Evolutionary conservation across 2,888 invertebrate species (phyloP), one percentile per base, ranked within the genome.

Genomic region (Mythimna ferrago): DNA sequence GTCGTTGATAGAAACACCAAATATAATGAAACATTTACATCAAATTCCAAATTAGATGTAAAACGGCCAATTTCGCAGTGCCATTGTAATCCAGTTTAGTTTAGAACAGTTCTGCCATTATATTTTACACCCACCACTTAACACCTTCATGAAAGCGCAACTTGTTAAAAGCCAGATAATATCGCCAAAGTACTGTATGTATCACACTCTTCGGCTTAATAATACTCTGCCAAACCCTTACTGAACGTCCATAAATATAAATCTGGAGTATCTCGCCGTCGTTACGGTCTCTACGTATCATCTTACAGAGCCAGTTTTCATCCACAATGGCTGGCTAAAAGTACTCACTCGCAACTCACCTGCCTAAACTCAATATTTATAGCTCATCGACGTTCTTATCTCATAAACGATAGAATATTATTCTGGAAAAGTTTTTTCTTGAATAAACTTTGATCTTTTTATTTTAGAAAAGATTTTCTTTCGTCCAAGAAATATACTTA

Each of bases 221-320:
- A 70, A 77, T 71, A 38, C 60, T 66, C 69, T 77, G 70, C 66
- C 80, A 82, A 88, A 83, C 83, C 82, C 38, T 76, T 71, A 76
- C 81, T 57, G 65, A 76, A 81, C 67, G 80, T 35, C 69, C 64
- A 79, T 88, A 85, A 87, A 85, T 87, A 87, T 88, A 87, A 86
- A 88, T 86, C 81, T 83, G 65, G 74, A 84, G 81, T 77, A 84
- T 78, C 79, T 80, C 58, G 60, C 76, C 68, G 71, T 67, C 73
- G 62, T 82, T 78, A 79, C 63, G 70, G 71, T 62, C 66, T 69
- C 66, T 65, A 64, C 68, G 66, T 82, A 84, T 82, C 78, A 71
- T 80, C 74, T 80, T 60, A 78, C 54, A 67, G 69, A 62, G 60
- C 72, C 66, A 82, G 70, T 77, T 82, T 86, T 81, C 81, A 76